Percentiles rank a stretch among this genome's conserved stretches.
phyloP scores from a whole-genome alignment of 2,888 invertebrate species.

The Microctonus hyperodae region DNA sequence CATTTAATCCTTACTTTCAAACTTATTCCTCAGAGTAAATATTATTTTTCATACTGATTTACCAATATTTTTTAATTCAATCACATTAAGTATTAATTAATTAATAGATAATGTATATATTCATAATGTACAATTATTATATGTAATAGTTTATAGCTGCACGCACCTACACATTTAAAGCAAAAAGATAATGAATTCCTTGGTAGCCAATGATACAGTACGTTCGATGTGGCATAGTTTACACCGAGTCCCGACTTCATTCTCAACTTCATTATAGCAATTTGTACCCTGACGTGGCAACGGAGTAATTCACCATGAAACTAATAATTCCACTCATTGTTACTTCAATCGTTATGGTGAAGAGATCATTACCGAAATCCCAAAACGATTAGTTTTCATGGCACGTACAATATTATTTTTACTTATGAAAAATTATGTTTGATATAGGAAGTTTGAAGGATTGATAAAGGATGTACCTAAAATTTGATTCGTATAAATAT shows the following conservation, averaged over 20 bases:
- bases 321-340: neutral
- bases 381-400: neutral
- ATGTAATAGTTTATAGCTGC: conserved; percentile 13
- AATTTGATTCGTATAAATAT: conserved; percentile 59
- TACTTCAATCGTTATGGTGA: neutral
- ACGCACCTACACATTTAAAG: conserved; percentile 30
- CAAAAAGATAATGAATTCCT: conserved; percentile 46
- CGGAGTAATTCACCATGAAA: neutral
- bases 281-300: conserved; percentile 15
- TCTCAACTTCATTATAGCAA: neutral
- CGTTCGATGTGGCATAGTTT: conserved; percentile 8
- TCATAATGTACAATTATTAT: neutral
- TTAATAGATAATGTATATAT: neutral
- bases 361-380: neutral
- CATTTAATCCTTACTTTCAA: neutral
- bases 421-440: neutral
- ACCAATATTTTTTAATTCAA: too few species aligned
- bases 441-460: too few species aligned
- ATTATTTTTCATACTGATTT: conserved; percentile 30
- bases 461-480: neutral
- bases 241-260: neutral
- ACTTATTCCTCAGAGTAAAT: conserved; percentile 31
- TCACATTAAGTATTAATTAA: neutral
- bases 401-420: neutral
- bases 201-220: conserved; percentile 30